phyloP scores from a whole-genome alignment of 2,888 invertebrate species.

The Drosophila vallismaia region DNA sequence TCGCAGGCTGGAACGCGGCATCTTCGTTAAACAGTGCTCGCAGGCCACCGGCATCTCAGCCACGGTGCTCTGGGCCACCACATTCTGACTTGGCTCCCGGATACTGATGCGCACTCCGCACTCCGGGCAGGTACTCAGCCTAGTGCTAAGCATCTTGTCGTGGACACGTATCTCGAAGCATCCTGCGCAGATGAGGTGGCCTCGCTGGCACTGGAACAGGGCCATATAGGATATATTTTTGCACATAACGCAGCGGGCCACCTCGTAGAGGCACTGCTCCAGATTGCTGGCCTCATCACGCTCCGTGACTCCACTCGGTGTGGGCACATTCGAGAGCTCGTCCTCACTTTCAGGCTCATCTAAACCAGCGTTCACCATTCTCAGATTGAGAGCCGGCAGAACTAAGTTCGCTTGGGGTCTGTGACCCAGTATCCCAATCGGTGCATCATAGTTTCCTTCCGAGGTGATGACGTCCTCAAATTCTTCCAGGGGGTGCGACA shows the following conservation, averaged over 20 bases:
- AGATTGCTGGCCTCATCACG: background rate
- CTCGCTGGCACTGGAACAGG: conserved; percentile 31
- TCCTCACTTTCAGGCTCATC: conserved; percentile 5
- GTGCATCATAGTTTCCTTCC: background rate
- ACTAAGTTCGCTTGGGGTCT: background rate
- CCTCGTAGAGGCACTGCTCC: background rate
- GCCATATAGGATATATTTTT: conserved; percentile 13
- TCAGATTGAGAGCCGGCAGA: background rate
- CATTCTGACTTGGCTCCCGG: conserved; percentile 14
- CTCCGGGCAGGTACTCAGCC: conserved; percentile 46
- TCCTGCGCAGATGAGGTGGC: conserved; percentile 48
- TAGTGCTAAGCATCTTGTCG: conserved; percentile 37
- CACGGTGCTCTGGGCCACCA: conserved; percentile 7
- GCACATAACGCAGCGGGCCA: conserved; percentile 36
- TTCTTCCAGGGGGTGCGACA: background rate
- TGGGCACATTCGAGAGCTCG: conserved; percentile 37
- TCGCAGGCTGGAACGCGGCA: conserved; percentile 22
- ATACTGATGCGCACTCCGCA: conserved; percentile 46
- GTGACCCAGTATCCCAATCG: background rate
- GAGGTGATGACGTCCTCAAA: background rate
- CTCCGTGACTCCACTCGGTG: background rate
- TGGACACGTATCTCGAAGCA: conserved; percentile 51
- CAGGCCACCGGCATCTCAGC: conserved; percentile 15
- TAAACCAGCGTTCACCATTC: background rate
- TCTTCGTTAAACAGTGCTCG: conserved; percentile 3